Base-by-base conservation (phyloP, 2,797 vertebrate genomes). In the Pseudomugil gertrudae region DNA sequence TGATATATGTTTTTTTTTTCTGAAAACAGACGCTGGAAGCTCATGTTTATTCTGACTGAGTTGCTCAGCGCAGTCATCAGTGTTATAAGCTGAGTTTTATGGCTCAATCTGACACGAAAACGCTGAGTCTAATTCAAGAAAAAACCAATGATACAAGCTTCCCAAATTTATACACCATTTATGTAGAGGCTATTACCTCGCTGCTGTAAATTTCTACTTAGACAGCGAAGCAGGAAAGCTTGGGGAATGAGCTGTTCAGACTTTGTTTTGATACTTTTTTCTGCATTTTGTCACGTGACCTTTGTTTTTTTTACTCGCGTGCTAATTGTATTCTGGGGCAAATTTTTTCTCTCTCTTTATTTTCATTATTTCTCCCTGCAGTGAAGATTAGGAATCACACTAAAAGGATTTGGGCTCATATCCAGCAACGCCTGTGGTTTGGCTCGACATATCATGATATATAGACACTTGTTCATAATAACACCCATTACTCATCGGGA, bases 141-240 rank as follows among this genome's bases (percentile, higher is more conserved):
- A 48, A 63, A 62, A 33, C 0, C 29, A 38, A 2, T 29, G 2
- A 60, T 0, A 26, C 26, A 15, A 17, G 15, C 26, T 55, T 40
- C 15, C 3, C 14, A 50, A 66, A 72, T 78, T 60, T 74, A 69
- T 33, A 52, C 47, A 45, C 52, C 56, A 75, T 73, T 79, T 66
- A 74, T n/a, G 59, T 9, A 27, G 19, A 66, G n/a, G 13, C 56
- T 72, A 47, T 55, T 68, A 57, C 21, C 0, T 23, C 30, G 48
- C 36, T 63, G 1, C 29, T 72, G 35, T 30, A 60, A 33, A 35
- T 5, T 10, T 43, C 27, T 30, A n/a, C 55, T 40, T 27, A 27
- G 3, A 23, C 48, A 23, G 33, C 21, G 30, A 45, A 15, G n/a
- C 38, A 57, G 15, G 45, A 57, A 60, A 45, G 48, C 66, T 51